phyloP scores from a whole-genome alignment of 2,888 invertebrate species.

The Cetonia aurata region DNA sequence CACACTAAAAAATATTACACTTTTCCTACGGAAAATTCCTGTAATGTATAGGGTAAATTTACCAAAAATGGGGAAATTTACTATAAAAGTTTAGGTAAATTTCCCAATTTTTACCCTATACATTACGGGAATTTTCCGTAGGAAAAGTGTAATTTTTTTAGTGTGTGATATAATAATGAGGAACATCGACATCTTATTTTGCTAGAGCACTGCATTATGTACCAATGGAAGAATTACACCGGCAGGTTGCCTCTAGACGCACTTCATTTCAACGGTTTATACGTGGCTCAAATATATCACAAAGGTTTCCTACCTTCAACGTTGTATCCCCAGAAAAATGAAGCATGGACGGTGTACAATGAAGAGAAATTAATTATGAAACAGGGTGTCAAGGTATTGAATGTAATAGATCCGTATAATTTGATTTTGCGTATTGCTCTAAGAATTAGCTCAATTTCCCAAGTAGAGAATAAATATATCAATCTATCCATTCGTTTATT shows the following conservation, averaged over 20 bases:
- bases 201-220: background rate
- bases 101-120: too few species aligned
- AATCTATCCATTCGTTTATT: background rate
- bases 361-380: slow-evolving; percentile 26
- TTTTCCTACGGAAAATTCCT: too few species aligned
- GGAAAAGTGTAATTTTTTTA: too few species aligned
- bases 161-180: too few species aligned
- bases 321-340: slow-evolving; percentile 18
- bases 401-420: background rate
- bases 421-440: background rate
- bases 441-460: background rate
- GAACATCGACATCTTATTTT: too few species aligned
- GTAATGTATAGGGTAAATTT: too few species aligned
- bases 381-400: slow-evolving; percentile 27
- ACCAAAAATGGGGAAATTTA: too few species aligned
- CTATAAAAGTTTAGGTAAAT: too few species aligned
- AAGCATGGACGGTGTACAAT: slow-evolving; percentile 6
- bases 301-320: slow-evolving; percentile 30
- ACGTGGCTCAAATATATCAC: slow-evolving; percentile 24
- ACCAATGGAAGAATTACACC: slow-evolving; percentile 37
- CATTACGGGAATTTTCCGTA: too few species aligned
- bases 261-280: slow-evolving; percentile 11
- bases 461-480: background rate
- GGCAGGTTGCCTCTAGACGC: slow-evolving; percentile 23
- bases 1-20: too few species aligned